Evolutionary conservation across 1,140 invertebrate species (phyloP).

Genomic region (Chrysopa pallens): DNA sequence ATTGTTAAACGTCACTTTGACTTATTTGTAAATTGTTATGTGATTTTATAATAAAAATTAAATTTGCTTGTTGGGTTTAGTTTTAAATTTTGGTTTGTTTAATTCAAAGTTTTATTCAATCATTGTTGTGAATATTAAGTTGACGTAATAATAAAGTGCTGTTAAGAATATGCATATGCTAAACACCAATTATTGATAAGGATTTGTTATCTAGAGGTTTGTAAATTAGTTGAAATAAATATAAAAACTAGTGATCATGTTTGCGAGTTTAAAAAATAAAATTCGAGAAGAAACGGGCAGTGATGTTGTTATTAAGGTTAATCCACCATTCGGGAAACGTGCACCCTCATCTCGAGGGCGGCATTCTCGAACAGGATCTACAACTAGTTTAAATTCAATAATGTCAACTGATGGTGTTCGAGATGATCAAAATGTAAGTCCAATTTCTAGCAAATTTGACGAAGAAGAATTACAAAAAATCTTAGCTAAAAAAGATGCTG

Average conservation of each 20-base stretch:
- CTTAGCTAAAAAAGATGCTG: slow-evolving; percentile 33
- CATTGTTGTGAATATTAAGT: too few relatives aligned
- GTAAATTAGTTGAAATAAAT: too few relatives aligned
- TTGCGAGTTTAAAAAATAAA: slow-evolving; percentile 50
- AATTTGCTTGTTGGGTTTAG: too few relatives aligned
- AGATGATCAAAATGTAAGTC: slow-evolving; percentile 14
- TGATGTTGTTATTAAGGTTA: slow-evolving; percentile 31
- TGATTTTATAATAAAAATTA: too few relatives aligned
- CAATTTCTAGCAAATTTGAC: slow-evolving; percentile 1
- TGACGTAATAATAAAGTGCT: too few relatives aligned
- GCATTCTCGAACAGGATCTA: slow-evolving; percentile 37
- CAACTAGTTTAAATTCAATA: slow-evolving; percentile 37
- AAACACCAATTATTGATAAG: too few relatives aligned
- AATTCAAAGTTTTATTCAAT: too few relatives aligned
- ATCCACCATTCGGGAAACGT: slow-evolving; percentile 26
- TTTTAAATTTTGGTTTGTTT: too few relatives aligned
- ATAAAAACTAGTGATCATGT: slow-evolving; percentile 25
- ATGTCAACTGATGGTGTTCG: slow-evolving; percentile 20
- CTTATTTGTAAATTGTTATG: too few relatives aligned
- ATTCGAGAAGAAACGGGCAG: slow-evolving; percentile 55
- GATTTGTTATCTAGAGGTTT: too few relatives aligned
- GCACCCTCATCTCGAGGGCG: slow-evolving; percentile 29
- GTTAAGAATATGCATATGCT: too few relatives aligned
- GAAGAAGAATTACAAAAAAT: slow-evolving; percentile 29
- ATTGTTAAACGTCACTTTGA: too few relatives aligned